Evolutionary conservation across 2,113 vertebrate species (phyloP).

Genomic region (Ptilonorhynchus violaceus): DNA sequence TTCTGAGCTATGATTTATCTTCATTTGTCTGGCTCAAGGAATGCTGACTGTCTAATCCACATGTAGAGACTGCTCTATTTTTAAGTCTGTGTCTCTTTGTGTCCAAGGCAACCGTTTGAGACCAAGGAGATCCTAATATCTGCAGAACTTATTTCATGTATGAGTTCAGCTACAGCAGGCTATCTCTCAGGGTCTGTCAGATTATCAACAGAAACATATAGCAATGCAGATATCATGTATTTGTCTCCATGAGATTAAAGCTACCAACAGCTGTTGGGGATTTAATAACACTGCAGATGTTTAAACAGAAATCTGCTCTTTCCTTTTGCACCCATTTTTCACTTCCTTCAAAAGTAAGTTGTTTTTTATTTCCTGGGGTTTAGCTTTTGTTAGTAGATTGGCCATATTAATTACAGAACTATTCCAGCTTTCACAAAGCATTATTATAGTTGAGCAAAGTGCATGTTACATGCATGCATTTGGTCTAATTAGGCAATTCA

Average conservation of each 20-base stretch:
- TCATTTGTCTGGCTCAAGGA: background rate
- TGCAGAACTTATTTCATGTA: background rate
- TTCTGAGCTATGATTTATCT: slow-evolving; percentile 17
- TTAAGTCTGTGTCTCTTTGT: slow-evolving; percentile 67
- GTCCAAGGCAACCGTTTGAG: slow-evolving; percentile 75
- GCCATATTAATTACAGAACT: background rate
- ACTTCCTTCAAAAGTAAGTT: background rate
- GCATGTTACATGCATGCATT: background rate
- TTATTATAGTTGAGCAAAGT: background rate
- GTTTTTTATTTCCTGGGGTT: background rate
- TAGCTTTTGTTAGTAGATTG: background rate
- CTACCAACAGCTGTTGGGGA: background rate
- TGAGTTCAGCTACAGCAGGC: background rate
- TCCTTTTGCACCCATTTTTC: background rate
- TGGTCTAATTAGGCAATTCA: background rate
- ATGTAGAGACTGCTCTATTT: slow-evolving; percentile 62
- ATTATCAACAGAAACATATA: background rate
- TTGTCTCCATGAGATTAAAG: background rate
- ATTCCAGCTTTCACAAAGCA: background rate
- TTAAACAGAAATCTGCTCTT: background rate
- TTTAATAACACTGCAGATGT: background rate
- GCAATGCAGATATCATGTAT: background rate
- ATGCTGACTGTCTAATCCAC: slow-evolving; percentile 32
- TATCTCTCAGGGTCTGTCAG: background rate
- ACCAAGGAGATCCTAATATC: slow-evolving; percentile 45